Percentiles rank a stretch among this genome's conserved stretches.
Evolutionary conservation across 2,888 invertebrate species (phyloP).

Genomic region (Mythimna vitellina): DNA sequence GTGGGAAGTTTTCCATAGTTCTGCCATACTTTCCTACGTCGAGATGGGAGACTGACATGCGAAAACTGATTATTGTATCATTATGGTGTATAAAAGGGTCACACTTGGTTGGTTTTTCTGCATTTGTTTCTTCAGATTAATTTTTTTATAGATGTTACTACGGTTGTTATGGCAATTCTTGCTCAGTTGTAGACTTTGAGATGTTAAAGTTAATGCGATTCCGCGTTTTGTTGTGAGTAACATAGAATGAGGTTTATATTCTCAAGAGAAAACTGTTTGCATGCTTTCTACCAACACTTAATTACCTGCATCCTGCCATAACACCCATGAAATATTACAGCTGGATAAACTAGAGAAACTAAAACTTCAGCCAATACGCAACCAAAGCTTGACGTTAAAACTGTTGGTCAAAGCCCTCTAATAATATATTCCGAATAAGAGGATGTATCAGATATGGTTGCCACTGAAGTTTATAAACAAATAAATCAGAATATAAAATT

Average conservation of each 20-base stretch:
- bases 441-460: constrained; percentile 52
- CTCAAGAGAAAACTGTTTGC: constrained; percentile 6
- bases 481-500: not conserved
- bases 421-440: constrained; percentile 53
- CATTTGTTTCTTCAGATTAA: constrained; percentile 8
- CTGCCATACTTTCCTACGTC: constrained; percentile 50
- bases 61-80: constrained; percentile 43
- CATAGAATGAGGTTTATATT: not conserved
- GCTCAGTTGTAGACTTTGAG: not conserved
- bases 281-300: not conserved
- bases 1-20: constrained; percentile 62
- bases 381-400: constrained; percentile 15
- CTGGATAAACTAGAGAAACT: constrained; percentile 11
- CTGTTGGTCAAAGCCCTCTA: constrained; percentile 46
- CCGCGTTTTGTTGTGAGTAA: not conserved
- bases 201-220: not conserved
- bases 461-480: constrained; percentile 11
- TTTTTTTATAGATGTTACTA: not conserved
- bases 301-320: not conserved
- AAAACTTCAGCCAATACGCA: constrained; percentile 11
- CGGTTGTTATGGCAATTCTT: not conserved
- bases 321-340: not conserved
- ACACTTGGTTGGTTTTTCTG: constrained; percentile 21
- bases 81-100: constrained; percentile 36
- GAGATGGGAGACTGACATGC: constrained; percentile 50